Evolutionary conservation across 2,797 vertebrate species (phyloP).

Genomic region (Glyptemys insculpta): DNA sequence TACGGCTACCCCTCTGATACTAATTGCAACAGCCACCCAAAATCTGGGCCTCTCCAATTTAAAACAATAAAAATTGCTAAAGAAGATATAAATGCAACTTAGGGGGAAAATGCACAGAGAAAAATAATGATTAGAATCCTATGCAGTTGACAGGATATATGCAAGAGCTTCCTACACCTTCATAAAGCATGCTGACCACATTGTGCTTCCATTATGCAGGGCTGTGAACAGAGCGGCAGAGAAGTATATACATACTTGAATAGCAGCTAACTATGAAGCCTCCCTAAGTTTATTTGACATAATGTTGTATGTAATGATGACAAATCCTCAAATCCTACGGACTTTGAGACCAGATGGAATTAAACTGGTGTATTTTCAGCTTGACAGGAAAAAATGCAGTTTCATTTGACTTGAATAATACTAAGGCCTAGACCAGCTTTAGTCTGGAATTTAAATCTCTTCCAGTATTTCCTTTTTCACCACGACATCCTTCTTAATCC

Average conservation of each 20-base stretch:
- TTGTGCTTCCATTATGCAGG: background rate
- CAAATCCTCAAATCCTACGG: background rate
- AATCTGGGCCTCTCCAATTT: background rate
- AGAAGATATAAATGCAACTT: background rate
- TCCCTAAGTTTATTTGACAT: background rate
- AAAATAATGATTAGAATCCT: background rate
- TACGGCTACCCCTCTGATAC: too few species aligned
- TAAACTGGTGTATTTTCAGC: conserved; percentile 16
- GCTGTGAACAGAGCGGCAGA: background rate
- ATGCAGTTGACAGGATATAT: conserved; percentile 1
- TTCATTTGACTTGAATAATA: conserved; percentile 41
- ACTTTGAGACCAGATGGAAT: conserved; percentile 36
- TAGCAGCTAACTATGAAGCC: background rate
- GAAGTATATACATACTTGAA: background rate
- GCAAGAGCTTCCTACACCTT: background rate
- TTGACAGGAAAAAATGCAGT: conserved; percentile 1
- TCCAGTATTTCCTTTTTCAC: conserved; percentile 18
- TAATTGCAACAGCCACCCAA: background rate
- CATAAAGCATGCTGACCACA: background rate
- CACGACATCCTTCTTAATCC: conserved; percentile 44
- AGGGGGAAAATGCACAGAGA: background rate
- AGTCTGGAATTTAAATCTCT: conserved; percentile 52
- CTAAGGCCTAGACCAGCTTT: conserved; percentile 1
- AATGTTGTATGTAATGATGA: background rate
- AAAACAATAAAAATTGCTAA: background rate